Conservation (phyloP, 2,113 vertebrate species). For the Butorides virescens region DNA sequence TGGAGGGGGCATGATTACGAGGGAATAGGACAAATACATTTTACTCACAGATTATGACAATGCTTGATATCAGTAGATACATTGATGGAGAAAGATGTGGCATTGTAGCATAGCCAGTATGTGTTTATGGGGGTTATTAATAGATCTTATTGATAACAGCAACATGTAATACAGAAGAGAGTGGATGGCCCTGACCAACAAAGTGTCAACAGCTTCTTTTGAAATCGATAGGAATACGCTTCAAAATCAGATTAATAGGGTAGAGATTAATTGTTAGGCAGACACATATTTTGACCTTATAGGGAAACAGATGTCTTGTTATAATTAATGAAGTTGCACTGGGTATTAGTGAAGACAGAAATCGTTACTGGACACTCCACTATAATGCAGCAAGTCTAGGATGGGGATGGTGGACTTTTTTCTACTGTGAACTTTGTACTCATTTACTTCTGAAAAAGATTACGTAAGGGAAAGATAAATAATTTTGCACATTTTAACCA, state of each 20-base stretch:
- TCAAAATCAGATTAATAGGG: neutral
- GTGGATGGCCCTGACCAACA: neutral
- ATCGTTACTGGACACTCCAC: neutral
- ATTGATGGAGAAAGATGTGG: neutral
- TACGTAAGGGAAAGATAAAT: neutral
- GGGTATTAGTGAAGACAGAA: neutral
- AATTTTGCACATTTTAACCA: neutral
- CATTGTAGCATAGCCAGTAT: neutral
- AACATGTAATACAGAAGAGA: neutral
- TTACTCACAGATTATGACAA: neutral
- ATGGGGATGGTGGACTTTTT: neutral
- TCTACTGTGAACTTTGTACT: neutral
- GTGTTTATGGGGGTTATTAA: neutral
- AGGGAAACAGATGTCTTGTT: neutral
- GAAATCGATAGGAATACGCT: neutral
- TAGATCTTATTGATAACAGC: neutral
- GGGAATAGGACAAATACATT: neutral
- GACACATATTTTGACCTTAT: neutral
- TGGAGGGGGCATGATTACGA: neutral
- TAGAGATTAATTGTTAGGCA: neutral
- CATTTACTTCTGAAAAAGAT: neutral
- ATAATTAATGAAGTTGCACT: neutral
- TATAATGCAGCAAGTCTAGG: neutral
- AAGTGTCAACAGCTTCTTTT: neutral
- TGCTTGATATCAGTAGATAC: neutral